Evolutionary conservation across 2,113 vertebrate species (phyloP).

Genomic region (Entomyzon cyanotis): DNA sequence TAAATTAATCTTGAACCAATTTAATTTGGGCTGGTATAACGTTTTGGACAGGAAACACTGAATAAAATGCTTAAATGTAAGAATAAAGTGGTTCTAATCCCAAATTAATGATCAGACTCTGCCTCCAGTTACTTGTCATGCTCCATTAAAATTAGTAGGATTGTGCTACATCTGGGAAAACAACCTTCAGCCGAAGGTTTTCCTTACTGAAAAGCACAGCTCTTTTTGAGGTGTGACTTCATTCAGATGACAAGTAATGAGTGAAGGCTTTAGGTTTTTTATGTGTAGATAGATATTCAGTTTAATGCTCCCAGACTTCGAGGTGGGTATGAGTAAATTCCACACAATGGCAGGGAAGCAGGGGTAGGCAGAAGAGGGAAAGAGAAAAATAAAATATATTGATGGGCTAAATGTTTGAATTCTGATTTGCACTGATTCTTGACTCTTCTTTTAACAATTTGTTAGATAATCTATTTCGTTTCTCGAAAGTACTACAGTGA

Average conservation of each 20-base stretch:
- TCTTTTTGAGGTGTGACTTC: not conserved
- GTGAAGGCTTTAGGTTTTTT: not conserved
- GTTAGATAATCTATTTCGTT: not conserved
- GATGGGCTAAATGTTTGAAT: not conserved
- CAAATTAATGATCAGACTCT: not conserved
- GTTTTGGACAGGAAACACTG: not conserved
- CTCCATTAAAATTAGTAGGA: not conserved
- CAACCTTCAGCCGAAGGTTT: not conserved
- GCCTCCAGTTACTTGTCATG: not conserved
- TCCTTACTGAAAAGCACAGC: not conserved
- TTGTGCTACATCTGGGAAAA: not conserved
- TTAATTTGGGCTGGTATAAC: not conserved
- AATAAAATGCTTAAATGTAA: slow-evolving; percentile 12
- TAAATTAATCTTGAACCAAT: slow-evolving; percentile 19
- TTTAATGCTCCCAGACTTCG: not conserved
- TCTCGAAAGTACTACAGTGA: not conserved
- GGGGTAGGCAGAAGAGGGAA: rapidly evolving
- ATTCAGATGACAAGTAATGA: not conserved
- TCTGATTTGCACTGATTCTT: not conserved
- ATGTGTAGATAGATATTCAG: rapidly evolving
- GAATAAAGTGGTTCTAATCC: slow-evolving; percentile 9
- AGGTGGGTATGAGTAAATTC: not conserved
- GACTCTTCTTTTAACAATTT: not conserved
- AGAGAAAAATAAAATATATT: not conserved
- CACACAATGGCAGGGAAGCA: rapidly evolving